phyloP scores from a whole-genome alignment of 1,140 invertebrate species.

The Ephestia elutella region DNA sequence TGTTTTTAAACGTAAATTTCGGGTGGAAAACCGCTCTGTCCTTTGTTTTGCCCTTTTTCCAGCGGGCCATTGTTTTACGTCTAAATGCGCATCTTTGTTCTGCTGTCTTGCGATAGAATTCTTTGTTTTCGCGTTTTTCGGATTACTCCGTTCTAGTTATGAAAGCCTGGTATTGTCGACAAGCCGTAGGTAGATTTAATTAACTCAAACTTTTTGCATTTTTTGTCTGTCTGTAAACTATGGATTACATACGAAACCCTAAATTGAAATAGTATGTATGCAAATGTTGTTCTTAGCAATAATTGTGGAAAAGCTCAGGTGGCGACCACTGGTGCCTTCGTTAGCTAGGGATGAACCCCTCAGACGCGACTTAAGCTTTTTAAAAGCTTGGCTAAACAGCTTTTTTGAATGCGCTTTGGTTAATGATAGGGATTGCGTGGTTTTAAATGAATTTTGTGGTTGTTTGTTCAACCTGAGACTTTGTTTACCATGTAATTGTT shows the following conservation, averaged over 20 bases:
- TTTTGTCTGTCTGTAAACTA: too few relatives aligned
- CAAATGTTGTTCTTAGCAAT: neutral
- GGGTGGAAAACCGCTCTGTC: slow-evolving; percentile 20
- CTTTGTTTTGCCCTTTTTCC: slow-evolving; percentile 48
- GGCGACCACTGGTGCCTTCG: slow-evolving; percentile 2
- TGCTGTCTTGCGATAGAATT: slow-evolving; percentile 26
- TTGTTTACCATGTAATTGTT: neutral
- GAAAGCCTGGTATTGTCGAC: slow-evolving; percentile 29
- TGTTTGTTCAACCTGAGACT: neutral
- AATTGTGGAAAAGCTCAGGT: neutral
- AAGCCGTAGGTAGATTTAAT: neutral
- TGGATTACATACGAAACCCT: too few relatives aligned
- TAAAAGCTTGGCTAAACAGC: slow-evolving; percentile 3
- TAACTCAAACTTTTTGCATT: neutral
- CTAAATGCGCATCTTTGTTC: slow-evolving; percentile 46
- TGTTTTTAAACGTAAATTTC: slow-evolving; percentile 73
- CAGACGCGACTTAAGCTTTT: neutral
- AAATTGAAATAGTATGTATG: neutral
- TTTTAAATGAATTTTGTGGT: neutral
- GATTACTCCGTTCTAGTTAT: slow-evolving; percentile 33
- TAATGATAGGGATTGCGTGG: slow-evolving; percentile 1
- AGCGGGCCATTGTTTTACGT: slow-evolving; percentile 52
- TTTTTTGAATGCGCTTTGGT: slow-evolving; percentile 1
- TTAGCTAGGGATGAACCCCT: neutral
- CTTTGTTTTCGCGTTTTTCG: slow-evolving; percentile 30